These are phyloP conservation scores for Glyptemys insculpta DNA, from an alignment of 2,797 vertebrate species.

Conservation along the genomic window DNA sequence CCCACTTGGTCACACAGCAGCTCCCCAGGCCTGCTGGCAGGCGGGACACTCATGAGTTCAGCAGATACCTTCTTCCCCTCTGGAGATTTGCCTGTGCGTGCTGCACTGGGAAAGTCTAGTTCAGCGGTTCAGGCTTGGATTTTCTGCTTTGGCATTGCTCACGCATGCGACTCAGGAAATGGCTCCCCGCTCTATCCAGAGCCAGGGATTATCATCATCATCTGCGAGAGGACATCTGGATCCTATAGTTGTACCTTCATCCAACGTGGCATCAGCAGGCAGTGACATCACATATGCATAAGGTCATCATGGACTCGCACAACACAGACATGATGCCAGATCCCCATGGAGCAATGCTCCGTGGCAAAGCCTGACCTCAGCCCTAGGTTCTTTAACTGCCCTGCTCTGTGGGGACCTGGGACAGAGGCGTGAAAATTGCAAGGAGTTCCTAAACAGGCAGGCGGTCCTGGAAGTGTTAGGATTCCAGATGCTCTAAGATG, in stretches of 20 bases:
- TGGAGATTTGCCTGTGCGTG: constrained; percentile 3
- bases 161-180: constrained; percentile 2
- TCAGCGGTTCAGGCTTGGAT: neutral
- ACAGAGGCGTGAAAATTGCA: neutral
- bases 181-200: neutral
- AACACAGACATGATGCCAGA: neutral
- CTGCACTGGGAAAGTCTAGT: neutral
- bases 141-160: neutral
- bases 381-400: neutral
- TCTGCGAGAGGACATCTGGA: neutral
- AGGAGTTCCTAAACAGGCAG: neutral
- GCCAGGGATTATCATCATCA: rapidly evolving
- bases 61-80: constrained; percentile 1
- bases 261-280: neutral
- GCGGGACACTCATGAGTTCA: neutral
- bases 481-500: neutral
- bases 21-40: constrained; percentile 43
- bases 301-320: neutral
- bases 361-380: neutral
- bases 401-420: rapidly evolving
- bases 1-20: neutral
- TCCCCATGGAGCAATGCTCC: neutral
- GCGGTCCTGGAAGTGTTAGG: neutral
- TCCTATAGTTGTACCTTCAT: rapidly evolving
- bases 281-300: neutral